A percentile compares a stretch with the other conserved stretches of the same genome.
These are phyloP conservation scores for Gobio gobio DNA, from an alignment of 2,113 vertebrate species.

Conservation along the genomic window DNA sequence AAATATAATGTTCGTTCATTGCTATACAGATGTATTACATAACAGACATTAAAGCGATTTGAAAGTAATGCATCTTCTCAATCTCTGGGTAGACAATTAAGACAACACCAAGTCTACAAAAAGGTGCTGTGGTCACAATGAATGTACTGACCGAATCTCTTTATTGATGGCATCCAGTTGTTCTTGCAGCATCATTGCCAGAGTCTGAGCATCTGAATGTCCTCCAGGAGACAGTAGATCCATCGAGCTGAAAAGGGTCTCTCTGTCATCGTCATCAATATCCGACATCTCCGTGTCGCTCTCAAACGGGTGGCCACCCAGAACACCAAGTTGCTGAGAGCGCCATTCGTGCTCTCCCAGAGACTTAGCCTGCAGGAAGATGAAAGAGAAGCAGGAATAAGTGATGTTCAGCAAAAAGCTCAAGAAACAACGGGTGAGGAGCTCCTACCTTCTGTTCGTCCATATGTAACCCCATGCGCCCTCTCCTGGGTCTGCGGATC, in stretches of 20 bases:
- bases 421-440: not conserved
- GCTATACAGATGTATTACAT: not conserved
- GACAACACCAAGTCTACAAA: not conserved
- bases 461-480: slow-evolving; percentile 84
- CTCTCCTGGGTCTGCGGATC: slow-evolving; percentile 88
- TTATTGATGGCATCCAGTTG: slow-evolving; percentile 99
- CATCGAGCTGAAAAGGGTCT: slow-evolving; percentile 98
- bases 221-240: slow-evolving; percentile 95
- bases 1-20: not conserved
- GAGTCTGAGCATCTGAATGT: slow-evolving; percentile 95
- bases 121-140: too few relatives aligned
- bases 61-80: not conserved
- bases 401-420: not conserved
- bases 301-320: slow-evolving; percentile 92
- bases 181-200: slow-evolving; percentile 99
- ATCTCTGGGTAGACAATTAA: not conserved
- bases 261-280: slow-evolving; percentile 95
- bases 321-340: slow-evolving; percentile 88
- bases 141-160: slow-evolving; percentile 88
- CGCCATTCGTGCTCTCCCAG: slow-evolving; percentile 97
- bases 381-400: not conserved
- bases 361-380: slow-evolving; percentile 86
- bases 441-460: slow-evolving; percentile 88
- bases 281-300: slow-evolving; percentile 99
- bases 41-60: not conserved